Conservation (phyloP, 2,113 vertebrate genomes). For the Narcine bancroftii region DNA sequence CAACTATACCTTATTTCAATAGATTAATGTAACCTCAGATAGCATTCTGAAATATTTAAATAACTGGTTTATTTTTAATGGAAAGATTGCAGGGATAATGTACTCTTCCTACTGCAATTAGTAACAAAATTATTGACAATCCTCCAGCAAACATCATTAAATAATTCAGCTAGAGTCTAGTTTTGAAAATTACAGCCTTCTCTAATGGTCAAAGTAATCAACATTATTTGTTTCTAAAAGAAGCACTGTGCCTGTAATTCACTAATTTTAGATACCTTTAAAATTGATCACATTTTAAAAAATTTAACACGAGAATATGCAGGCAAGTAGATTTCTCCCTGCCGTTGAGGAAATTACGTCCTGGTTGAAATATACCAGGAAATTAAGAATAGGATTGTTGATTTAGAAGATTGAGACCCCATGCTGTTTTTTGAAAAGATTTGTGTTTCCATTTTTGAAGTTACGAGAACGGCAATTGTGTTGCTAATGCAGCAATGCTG, state of each 20-base stretch:
- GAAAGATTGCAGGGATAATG: not conserved
- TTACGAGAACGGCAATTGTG: not conserved
- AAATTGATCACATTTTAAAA: not conserved
- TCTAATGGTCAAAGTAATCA: not conserved
- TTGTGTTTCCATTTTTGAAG: not conserved
- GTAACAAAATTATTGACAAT: not conserved
- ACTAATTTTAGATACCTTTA: not conserved
- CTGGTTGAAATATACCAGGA: not conserved
- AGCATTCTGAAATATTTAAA: not conserved
- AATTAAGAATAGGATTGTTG: not conserved
- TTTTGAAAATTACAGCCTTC: not conserved
- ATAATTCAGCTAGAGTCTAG: not conserved
- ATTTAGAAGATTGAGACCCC: not conserved
- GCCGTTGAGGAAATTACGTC: not conserved
- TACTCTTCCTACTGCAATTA: not conserved
- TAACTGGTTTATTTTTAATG: not conserved
- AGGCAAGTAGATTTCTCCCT: not conserved
- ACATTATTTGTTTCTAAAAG: conserved; percentile 8
- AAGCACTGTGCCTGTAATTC: not conserved
- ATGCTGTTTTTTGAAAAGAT: not conserved
- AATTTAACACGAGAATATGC: not conserved
- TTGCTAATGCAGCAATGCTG: not conserved
- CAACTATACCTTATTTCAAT: not conserved
- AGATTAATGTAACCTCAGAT: not conserved
- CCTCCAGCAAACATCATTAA: not conserved